A percentile compares a stretch with the other conserved stretches of the same genome.
phyloP scores from a whole-genome alignment of 2,888 invertebrate genomes.

The Harpalus rubripes region DNA sequence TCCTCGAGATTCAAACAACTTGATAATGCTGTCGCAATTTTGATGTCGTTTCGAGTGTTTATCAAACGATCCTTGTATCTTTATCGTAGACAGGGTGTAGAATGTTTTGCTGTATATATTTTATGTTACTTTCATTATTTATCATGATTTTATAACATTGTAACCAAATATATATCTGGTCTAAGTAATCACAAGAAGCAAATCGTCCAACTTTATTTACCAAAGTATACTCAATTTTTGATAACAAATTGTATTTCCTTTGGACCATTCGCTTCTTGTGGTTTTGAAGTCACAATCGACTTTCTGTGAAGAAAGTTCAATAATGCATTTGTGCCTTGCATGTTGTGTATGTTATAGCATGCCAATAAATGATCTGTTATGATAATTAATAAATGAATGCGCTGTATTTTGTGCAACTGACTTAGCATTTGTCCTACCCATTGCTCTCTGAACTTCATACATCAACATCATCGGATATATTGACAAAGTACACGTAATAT shows the following conservation, averaged over 20 bases:
- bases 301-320: constrained; percentile 7
- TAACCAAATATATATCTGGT: constrained; percentile 67
- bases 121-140: constrained; percentile 57
- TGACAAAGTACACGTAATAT: background rate
- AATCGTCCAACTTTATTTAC: background rate
- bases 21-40: too few species aligned
- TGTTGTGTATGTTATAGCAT: constrained; percentile 65
- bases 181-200: constrained; percentile 16
- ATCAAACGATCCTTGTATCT: background rate
- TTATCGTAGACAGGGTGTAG: constrained; percentile 5
- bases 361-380: constrained; percentile 60
- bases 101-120: constrained; percentile 53
- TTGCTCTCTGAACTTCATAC: background rate
- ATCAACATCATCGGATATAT: background rate
- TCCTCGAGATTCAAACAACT: too few species aligned
- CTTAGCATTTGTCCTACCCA: constrained; percentile 26
- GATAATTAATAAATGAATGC: constrained; percentile 65
- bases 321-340: constrained; percentile 63
- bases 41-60: too few species aligned
- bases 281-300: background rate
- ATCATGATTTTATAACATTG: constrained; percentile 64
- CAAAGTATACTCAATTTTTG: constrained; percentile 6
- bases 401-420: constrained; percentile 62
- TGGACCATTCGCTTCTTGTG: background rate
- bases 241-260: background rate